Base-by-base conservation (phyloP, 1,140 invertebrate genomes). In the Tetramorium alpestre region DNA sequence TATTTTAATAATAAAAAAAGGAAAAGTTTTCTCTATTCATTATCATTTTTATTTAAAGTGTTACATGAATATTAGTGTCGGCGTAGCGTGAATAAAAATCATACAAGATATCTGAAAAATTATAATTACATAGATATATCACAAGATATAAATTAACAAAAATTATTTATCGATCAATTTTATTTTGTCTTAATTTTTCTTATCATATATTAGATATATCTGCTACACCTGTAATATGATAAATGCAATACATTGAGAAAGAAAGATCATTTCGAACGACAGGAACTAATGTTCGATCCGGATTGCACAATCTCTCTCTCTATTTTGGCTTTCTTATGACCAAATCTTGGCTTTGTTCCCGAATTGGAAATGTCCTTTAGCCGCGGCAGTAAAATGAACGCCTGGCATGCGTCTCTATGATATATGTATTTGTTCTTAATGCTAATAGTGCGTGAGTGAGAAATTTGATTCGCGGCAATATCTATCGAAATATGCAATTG, bases 341-440 rank as follows among this genome's bases (percentile, higher is more conserved):
- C 76, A 88, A 64, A 75, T 85, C 62, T 92, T 92, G 92, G 92
- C 92, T 80, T 84, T 87, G 90, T 91, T 92, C 88, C 92, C 91
- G 84, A 89, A 89, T 89, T 89, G 85, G 87, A 80, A 89, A 88
- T 88, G 87, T 69, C 70, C 64, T 89, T 91, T 81, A 75, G 47
- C 22, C 64, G 38, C 8, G 25, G n/a, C 49, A 38, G 22, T 44
- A 28, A 41, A 76, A 70, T 11, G 62, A 51, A 87, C 25, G 44
- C n/a, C 49, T 51, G 16, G 67, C 47, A 33, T 51, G 47, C 47
- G 28, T 73, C 41, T 72, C 25, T 70, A n/a, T 47, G 65, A 82
- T 38, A 49, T 64, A 82, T 38, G 38, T 64, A 75, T 73, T 49
- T 75, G 33, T 25, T 73, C 7, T 47, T 73, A 73, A 81, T 70